Percentiles rank a stretch among this genome's conserved stretches.
Evolutionary conservation across 2,113 vertebrate genomes (phyloP).

Genomic region (Pao palembangensis): DNA sequence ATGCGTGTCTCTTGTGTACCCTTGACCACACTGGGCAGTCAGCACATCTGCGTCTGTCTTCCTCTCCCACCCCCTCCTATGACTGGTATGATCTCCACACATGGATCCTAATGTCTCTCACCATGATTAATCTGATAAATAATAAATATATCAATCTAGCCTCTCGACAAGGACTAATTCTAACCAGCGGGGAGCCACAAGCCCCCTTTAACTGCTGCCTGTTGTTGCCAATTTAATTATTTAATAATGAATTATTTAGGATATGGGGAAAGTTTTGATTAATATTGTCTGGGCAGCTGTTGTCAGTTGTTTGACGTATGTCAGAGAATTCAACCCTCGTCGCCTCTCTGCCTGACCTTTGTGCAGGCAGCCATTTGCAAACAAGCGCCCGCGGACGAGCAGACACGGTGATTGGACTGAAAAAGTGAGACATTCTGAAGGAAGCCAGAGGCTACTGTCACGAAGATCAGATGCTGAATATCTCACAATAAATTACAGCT

Average conservation of each 20-base stretch:
- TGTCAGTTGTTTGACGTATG: conserved; percentile 94
- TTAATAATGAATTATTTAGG: conserved; percentile 99
- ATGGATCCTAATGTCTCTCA: conserved; percentile 86
- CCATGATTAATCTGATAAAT: conserved; percentile 99
- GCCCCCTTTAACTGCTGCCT: conserved; percentile 91
- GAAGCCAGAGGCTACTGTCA: conserved; percentile 92
- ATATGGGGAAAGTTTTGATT: conserved; percentile 99
- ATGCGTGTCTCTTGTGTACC: conserved; percentile 53
- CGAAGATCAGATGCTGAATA: conserved; percentile 86
- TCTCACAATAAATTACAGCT: conserved; percentile 91
- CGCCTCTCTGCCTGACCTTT: conserved; percentile 39
- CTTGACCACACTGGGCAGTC: conserved; percentile 68
- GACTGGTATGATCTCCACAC: conserved; percentile 74
- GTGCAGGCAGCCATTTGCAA: conserved; percentile 24
- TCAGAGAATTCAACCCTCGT: conserved; percentile 85
- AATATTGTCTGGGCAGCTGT: conserved; percentile 91
- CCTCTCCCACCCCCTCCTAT: conserved; percentile 49
- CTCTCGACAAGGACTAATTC: conserved; percentile 99
- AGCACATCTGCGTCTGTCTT: conserved; percentile 68
- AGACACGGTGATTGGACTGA: conserved; percentile 25
- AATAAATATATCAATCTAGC: conserved; percentile 99
- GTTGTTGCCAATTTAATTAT: conserved; percentile 98
- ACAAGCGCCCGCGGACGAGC: background rate
- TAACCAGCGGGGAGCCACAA: conserved; percentile 93
- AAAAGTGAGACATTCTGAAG: conserved; percentile 66